A percentile compares a stretch with the other conserved stretches of the same genome.
Evolutionary conservation across 2,797 vertebrate species (phyloP).

Genomic region (Tolypeutes matacus): DNA sequence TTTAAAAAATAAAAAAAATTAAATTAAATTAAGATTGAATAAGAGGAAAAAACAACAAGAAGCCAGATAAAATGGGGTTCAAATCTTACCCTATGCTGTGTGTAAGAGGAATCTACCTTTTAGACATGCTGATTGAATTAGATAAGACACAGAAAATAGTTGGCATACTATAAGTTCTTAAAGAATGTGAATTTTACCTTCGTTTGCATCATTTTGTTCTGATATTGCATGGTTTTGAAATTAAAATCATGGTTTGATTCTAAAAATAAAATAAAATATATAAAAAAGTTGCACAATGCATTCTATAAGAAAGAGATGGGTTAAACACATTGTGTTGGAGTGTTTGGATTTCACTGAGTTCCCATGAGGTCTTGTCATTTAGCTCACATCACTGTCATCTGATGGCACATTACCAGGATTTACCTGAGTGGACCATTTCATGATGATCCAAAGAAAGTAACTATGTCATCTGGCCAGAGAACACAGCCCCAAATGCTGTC

Average conservation of each 20-base stretch:
- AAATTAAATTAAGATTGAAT: no score
- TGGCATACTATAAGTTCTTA: background rate
- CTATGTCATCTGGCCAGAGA: background rate
- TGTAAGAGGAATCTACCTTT: background rate
- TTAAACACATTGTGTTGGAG: background rate
- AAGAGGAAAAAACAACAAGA: background rate
- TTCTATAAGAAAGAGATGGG: background rate
- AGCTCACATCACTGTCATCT: no score
- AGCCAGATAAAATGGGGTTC: background rate
- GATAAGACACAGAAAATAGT: background rate
- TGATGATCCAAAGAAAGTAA: background rate
- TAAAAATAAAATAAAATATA: background rate
- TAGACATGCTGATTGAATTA: background rate
- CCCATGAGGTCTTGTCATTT: no score
- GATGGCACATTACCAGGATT: background rate
- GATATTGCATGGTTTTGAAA: constrained; percentile 33
- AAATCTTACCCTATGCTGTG: background rate
- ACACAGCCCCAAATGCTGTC: background rate
- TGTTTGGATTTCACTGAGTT: background rate
- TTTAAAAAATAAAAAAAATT: no score
- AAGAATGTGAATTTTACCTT: background rate
- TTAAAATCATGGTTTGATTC: background rate
- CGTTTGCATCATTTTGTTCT: background rate
- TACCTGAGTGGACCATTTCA: background rate
- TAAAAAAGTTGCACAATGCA: background rate